phyloP scores from a whole-genome alignment of 2,797 vertebrate species.

The Sebastes minor region DNA sequence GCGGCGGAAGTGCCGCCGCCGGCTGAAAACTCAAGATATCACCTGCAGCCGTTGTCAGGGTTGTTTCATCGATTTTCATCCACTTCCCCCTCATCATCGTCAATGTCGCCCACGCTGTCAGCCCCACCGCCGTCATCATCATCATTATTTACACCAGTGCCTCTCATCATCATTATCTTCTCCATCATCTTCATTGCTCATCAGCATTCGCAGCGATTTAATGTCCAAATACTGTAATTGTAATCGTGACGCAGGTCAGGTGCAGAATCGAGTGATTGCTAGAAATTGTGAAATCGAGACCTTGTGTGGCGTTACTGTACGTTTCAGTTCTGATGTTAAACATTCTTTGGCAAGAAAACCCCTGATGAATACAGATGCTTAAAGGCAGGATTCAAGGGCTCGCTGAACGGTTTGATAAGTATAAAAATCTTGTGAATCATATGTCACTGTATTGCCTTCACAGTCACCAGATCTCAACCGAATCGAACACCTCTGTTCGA shows the following conservation, averaged over 20 bases:
- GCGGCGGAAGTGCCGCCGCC: constrained; percentile 17
- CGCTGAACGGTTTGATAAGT: neutral
- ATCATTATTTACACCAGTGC: constrained; percentile 28
- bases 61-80: constrained; percentile 59
- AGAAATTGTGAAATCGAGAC: neutral
- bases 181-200: constrained; percentile 7
- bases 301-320: neutral
- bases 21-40: constrained; percentile 44
- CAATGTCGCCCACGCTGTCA: constrained; percentile 40
- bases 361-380: neutral
- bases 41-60: constrained; percentile 36
- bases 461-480: neutral
- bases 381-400: neutral
- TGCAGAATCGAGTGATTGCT: neutral
- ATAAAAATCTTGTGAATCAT: neutral
- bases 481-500: neutral
- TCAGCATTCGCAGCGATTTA: neutral
- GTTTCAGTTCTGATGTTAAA: neutral
- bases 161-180: constrained; percentile 8
- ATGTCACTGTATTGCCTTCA: neutral
- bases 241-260: neutral
- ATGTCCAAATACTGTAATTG: constrained; percentile 15
- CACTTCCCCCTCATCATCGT: constrained; percentile 55
- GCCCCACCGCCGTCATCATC: neutral
- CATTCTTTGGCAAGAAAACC: no score